Base-by-base conservation (phyloP, 37 sponge, comb jelly and placozoan genomes). In the Tethya wilhelma region DNA sequence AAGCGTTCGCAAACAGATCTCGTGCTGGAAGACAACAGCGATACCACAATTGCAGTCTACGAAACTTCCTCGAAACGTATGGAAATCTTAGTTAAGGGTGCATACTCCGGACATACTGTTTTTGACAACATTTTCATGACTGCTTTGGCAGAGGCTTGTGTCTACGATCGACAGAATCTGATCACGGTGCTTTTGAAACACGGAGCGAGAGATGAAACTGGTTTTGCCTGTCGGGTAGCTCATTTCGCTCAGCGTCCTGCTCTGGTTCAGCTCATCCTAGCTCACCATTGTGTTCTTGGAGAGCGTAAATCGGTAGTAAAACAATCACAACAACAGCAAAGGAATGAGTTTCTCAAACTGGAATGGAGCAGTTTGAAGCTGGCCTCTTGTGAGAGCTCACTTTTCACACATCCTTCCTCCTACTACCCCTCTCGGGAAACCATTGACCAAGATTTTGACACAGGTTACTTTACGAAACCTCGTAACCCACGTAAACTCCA, bases 121-220 rank as follows among this genome's bases (percentile, higher is more conserved):
- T 91, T 91, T 44, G 69, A 70, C 34, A 23, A 79, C 30, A 11
- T 82, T 5, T 56, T 44, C 25, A 45, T 91, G 73, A 86, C 91
- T 1, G 79, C 91, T 22, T 71, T 91, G 2, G 87, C 84, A 2
- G 91, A 86, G 26, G 91, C 91, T 9, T 86, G 87, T 67, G 74
- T 56, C 28, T 64, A 44, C 29, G 60, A 55, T 12, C 58, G 73
- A 43, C n/a, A 19, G 1, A 64, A 60, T 4, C 39, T 79, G 25
- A 77, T 86, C 34, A 62, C 58, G 23, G 9, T 58, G 29, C 60
- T 86, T 22, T 55, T 91, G 60, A 23, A 8, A 11, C 63, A 66
- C 37, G 91, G 91, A 17, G 87, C 84, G 4, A 23, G 39, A 30
- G 90, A 90, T 36, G 71, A 34, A n/a, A 26, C 44, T 19, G 84